phyloP scores from a whole-genome alignment of 2,888 invertebrate species.

The Meandrusa payeni region DNA sequence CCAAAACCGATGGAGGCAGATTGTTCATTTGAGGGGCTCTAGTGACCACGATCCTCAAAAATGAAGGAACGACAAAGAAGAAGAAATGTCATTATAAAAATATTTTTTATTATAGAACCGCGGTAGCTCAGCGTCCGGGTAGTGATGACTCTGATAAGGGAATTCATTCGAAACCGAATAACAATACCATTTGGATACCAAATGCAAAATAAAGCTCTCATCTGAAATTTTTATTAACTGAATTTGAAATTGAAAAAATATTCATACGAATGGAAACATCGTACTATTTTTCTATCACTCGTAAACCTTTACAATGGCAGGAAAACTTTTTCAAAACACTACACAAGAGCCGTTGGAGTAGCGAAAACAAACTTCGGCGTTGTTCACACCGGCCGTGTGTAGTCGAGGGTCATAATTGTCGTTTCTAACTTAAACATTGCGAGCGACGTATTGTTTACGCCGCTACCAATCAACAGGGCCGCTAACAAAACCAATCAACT shows the following conservation, averaged over 20 bases:
- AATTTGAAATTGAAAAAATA: conserved; percentile 4
- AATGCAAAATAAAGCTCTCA: no score
- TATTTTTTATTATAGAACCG: no score
- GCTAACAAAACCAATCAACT: conserved; percentile 82
- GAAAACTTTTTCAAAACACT: conserved; percentile 38
- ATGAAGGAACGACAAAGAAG: no score
- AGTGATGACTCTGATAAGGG: no score
- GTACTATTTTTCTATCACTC: conserved; percentile 17
- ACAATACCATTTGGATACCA: no score
- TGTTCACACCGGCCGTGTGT: conserved; percentile 43
- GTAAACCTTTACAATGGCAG: conserved; percentile 33
- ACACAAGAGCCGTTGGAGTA: conserved; percentile 31
- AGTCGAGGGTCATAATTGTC: conserved; percentile 72
- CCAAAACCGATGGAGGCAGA: no score
- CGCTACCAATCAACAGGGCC: conserved; percentile 77
- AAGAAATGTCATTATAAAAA: no score
- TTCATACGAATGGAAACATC: background rate
- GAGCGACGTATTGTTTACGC: conserved; percentile 72
- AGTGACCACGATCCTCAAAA: no score
- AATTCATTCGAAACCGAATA: no score
- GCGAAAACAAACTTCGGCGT: conserved; percentile 40
- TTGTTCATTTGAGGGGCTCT: no score
- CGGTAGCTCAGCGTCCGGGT: no score
- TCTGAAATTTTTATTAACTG: background rate
- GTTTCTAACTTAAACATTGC: conserved; percentile 73